phyloP scores from a whole-genome alignment of 2,113 vertebrate species.

The Oreocharis arfaki region DNA sequence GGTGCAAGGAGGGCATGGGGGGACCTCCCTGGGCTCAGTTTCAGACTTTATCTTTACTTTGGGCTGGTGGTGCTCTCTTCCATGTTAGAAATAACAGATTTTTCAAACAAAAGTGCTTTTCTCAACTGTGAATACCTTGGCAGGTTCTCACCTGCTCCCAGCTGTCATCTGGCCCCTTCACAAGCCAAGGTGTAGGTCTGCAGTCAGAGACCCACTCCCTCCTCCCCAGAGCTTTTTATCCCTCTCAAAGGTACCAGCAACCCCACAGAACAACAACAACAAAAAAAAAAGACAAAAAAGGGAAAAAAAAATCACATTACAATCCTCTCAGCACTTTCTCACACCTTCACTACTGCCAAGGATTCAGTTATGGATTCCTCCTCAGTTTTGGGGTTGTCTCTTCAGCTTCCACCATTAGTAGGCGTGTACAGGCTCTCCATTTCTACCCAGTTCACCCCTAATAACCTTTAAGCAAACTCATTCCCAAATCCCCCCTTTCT shows the following conservation, averaged over 20 bases:
- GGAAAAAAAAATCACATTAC: neutral
- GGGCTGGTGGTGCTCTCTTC: neutral
- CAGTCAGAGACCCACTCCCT: neutral
- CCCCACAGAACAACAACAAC: accelerated
- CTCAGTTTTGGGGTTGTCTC: neutral
- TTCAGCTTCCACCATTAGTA: neutral
- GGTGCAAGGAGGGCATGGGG: neutral
- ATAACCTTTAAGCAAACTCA: neutral
- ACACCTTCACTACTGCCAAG: neutral
- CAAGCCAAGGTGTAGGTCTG: neutral
- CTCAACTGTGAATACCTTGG: neutral
- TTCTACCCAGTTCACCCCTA: neutral
- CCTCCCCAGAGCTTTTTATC: neutral
- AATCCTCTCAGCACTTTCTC: neutral
- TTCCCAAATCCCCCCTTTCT: neutral
- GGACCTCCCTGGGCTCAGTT: neutral
- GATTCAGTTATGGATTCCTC: neutral
- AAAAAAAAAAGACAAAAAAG: no score
- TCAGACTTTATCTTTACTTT: neutral
- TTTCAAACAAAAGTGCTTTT: neutral
- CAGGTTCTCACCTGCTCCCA: neutral
- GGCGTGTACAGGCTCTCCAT: accelerated
- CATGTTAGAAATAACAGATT: neutral
- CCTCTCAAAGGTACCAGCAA: neutral
- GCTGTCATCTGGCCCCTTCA: neutral